Conservation (phyloP, 1,140 invertebrate species). For the Drosophila nebulosa region DNA sequence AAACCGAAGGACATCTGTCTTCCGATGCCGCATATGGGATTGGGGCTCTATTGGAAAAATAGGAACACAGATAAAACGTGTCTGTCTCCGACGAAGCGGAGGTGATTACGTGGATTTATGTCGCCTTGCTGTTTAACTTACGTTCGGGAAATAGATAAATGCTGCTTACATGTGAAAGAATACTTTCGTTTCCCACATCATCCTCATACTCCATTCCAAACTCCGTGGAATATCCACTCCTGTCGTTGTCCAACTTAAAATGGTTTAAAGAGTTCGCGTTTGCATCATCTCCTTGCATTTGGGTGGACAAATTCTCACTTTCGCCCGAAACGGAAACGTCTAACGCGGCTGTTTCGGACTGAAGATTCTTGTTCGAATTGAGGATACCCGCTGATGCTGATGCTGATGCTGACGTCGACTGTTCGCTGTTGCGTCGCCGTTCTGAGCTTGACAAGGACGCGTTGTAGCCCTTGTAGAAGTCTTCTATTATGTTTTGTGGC, state of each 20-base stretch:
- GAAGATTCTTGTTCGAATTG: background rate
- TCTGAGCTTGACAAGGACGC: conserved; percentile 10
- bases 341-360: background rate
- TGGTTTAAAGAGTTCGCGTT: conserved; percentile 37
- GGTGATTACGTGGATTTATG: background rate
- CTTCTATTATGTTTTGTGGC: conserved; percentile 63
- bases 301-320: conserved; percentile 19
- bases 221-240: background rate
- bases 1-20: conserved; percentile 56
- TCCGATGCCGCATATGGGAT: conserved; percentile 47
- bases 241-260: conserved; percentile 7
- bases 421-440: background rate
- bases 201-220: background rate
- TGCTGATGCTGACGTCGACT: background rate
- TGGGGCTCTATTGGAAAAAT: conserved; percentile 20
- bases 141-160: conserved; percentile 71
- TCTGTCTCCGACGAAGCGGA: background rate
- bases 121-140: conserved; percentile 45
- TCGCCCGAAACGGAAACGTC: background rate
- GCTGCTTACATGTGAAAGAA: conserved; percentile 64
- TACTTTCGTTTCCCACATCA: conserved; percentile 44
- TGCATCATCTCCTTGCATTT: conserved; percentile 62
- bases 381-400: background rate
- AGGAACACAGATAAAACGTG: background rate
- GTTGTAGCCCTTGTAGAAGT: conserved; percentile 66